These are phyloP conservation scores for Protonibea diacanthus DNA, from an alignment of 2,797 vertebrate genomes.

Conservation along the genomic window DNA sequence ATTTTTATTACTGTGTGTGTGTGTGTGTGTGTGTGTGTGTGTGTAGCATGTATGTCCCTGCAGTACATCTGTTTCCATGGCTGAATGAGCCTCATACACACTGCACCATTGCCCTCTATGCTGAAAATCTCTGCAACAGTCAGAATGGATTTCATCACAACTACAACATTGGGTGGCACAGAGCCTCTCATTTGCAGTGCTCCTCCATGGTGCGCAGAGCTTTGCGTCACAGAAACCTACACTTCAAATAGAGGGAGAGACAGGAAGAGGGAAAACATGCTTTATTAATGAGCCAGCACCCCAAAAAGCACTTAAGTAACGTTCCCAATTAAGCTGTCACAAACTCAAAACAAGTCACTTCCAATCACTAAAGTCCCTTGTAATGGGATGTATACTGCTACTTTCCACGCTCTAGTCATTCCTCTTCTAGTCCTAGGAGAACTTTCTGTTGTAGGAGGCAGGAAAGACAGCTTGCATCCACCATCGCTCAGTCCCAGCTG, in stretches of 20 bases:
- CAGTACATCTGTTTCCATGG: slow-evolving; percentile 41
- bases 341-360: slow-evolving; percentile 42
- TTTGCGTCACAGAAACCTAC: slow-evolving; percentile 51
- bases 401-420: slow-evolving; percentile 30
- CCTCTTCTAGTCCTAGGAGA: slow-evolving; percentile 28
- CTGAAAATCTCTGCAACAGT: slow-evolving; percentile 72
- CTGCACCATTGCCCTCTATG: slow-evolving; percentile 65
- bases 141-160: slow-evolving; percentile 71
- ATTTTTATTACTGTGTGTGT: slow-evolving; percentile 10
- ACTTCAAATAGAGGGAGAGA: slow-evolving; percentile 45
- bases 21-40: neutral
- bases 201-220: slow-evolving; percentile 36
- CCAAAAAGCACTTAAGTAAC: slow-evolving; percentile 41
- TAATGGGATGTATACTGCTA: slow-evolving; percentile 16
- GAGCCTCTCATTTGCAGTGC: slow-evolving; percentile 50
- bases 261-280: slow-evolving; percentile 23
- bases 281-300: slow-evolving; percentile 54
- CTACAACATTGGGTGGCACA: slow-evolving; percentile 45
- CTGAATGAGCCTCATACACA: slow-evolving; percentile 47
- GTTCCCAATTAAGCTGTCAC: slow-evolving; percentile 52
- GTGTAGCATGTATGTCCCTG: slow-evolving; percentile 31
- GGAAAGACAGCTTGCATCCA: slow-evolving; percentile 68
- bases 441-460: slow-evolving; percentile 55
- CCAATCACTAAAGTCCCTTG: slow-evolving; percentile 33
- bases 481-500: slow-evolving; percentile 76